Evolutionary conservation across 2,888 invertebrate genomes (phyloP).

Genomic region (Rhagophthalmus giganteus): DNA sequence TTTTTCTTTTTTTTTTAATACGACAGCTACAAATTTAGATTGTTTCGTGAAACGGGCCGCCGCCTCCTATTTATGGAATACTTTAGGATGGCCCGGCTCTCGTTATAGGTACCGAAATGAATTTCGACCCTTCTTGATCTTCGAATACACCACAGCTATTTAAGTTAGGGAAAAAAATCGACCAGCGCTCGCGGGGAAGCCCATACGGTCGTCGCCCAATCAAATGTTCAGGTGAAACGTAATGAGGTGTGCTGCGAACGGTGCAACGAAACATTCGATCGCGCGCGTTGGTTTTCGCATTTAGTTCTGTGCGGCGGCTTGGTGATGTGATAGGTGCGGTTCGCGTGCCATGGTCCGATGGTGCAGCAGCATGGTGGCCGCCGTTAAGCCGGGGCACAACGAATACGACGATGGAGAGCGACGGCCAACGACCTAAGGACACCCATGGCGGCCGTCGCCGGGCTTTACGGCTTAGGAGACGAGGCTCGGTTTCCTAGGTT

Average conservation of each 20-base stretch:
- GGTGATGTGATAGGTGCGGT: conserved; percentile 19
- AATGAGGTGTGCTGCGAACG: conserved; percentile 17
- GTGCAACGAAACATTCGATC: conserved; percentile 15
- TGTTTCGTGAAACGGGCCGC: no score
- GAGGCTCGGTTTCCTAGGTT: conserved; percentile 62
- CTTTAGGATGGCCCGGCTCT: no score
- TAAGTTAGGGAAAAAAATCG: conserved; percentile 40
- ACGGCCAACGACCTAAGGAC: conserved; percentile 22
- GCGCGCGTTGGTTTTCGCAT: conserved; percentile 10
- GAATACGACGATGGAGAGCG: conserved; percentile 14
- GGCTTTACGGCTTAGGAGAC: conserved; percentile 78
- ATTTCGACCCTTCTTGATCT: conserved; percentile 34
- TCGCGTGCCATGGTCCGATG: conserved; percentile 12
- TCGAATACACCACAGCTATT: conserved; percentile 17
- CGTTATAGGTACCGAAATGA: not conserved
- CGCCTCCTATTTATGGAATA: conserved; percentile 6
- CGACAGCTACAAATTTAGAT: conserved; percentile 11
- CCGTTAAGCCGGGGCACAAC: not conserved
- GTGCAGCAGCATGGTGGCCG: conserved; percentile 15
- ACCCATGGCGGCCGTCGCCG: conserved; percentile 76
- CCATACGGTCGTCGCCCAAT: conserved; percentile 5
- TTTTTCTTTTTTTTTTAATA: conserved; percentile 2
- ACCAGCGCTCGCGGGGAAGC: conserved; percentile 7
- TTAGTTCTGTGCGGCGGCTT: conserved; percentile 15
- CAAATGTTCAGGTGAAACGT: conserved; percentile 15